Conservation (phyloP, 2,113 vertebrate species). For the Vireo altiloquus region DNA sequence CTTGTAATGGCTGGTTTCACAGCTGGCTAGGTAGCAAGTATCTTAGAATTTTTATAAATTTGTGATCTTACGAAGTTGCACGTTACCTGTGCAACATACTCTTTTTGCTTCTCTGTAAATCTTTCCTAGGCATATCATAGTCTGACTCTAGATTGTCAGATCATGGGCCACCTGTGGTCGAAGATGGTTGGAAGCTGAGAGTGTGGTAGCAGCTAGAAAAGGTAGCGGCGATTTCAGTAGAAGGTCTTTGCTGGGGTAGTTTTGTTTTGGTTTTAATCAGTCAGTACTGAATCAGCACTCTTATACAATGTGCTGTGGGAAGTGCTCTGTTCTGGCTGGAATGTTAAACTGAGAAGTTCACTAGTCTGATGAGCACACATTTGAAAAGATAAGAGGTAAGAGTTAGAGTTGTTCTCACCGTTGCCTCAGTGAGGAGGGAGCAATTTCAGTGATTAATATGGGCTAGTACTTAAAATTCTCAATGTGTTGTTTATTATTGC, state of each 20-base stretch:
- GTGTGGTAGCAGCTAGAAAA: constrained; percentile 12
- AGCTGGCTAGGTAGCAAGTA: not conserved
- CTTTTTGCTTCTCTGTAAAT: not conserved
- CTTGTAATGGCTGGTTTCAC: not conserved
- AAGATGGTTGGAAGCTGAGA: not conserved
- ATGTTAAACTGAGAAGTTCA: constrained; percentile 13
- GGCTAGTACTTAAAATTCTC: not conserved
- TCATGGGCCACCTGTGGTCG: not conserved
- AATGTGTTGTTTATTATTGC: not conserved
- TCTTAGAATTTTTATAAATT: not conserved
- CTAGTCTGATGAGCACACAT: not conserved
- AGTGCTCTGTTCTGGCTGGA: constrained; percentile 38
- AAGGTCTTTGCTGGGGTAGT: not conserved
- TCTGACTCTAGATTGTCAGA: not conserved
- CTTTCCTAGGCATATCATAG: not conserved
- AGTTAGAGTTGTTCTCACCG: not conserved
- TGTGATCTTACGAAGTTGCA: not conserved
- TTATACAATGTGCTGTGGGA: constrained; percentile 48
- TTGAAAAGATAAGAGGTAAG: not conserved
- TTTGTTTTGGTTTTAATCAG: constrained; percentile 42
- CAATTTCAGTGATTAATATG: not conserved
- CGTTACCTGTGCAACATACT: accelerated
- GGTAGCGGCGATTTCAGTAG: not conserved
- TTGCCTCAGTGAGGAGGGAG: not conserved
- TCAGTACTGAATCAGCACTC: constrained; percentile 47